Conservation (phyloP, 2,113 vertebrate genomes). For the Arvicanthis niloticus region DNA sequence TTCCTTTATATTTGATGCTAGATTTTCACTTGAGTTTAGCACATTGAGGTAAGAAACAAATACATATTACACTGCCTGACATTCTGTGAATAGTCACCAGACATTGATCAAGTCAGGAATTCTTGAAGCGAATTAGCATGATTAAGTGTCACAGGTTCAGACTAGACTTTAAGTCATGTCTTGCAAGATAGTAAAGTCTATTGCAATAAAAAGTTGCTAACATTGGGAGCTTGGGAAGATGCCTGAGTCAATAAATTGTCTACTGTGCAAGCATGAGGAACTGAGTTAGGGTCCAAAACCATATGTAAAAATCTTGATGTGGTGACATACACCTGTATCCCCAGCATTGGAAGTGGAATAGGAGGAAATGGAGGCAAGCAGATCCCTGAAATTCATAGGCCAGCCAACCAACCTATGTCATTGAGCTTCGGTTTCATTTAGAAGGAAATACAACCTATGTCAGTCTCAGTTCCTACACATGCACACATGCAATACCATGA, state of each 20-base stretch:
- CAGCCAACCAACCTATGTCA: not conserved
- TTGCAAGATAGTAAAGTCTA: slow-evolving; percentile 57
- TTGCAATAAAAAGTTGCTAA: not conserved
- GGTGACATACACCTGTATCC: not conserved
- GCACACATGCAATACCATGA: too few relatives aligned
- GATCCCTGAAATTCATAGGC: not conserved
- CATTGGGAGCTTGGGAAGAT: not conserved
- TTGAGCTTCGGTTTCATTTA: not conserved
- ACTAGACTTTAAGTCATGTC: slow-evolving; percentile 56
- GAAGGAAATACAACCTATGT: not conserved
- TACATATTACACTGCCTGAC: slow-evolving; percentile 23
- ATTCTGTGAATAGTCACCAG: slow-evolving; percentile 18
- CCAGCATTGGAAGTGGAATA: not conserved
- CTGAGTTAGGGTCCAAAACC: not conserved
- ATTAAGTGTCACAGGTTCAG: slow-evolving; percentile 33
- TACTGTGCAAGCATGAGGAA: not conserved
- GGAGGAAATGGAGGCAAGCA: not conserved
- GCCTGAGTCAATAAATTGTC: not conserved
- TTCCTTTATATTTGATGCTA: slow-evolving; percentile 41
- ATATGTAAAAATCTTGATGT: not conserved
- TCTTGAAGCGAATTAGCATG: slow-evolving; percentile 27
- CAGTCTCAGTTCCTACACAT: not conserved
- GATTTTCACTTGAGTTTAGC: slow-evolving; percentile 69
- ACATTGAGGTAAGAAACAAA: slow-evolving; percentile 45
- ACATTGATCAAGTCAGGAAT: slow-evolving; percentile 14